Evolutionary conservation across 2,888 invertebrate genomes (phyloP), one percentile per base, ranked within the genome.

Genomic region (Thera britannica): DNA sequence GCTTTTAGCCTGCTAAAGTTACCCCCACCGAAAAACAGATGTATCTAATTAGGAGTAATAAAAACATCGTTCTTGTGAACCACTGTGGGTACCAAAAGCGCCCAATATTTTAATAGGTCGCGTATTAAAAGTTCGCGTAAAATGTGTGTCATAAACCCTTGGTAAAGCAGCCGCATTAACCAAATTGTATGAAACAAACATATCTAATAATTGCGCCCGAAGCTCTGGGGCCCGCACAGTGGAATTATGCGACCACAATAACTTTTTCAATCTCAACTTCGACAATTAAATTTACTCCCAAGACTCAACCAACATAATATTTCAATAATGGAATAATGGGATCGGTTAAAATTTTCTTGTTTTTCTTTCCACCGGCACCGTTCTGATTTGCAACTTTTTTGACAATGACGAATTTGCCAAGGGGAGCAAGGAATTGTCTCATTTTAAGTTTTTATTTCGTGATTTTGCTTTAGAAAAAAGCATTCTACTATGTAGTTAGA

Each of bases 251-350:
- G 87, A 86, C 89, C 88, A 83, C 83, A 81, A 77, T 87, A 92
- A 92, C 92, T 92, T 92, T 92, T 92, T 92, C 90, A 92, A 92
- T 92, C 89, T 85, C 83, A 92, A 92, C 92, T 92, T 92, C 84
- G 84, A 89, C 91, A 92, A 92, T 92, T 92, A 91, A 91, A 91
- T 92, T 90, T 89, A 88, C 86, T 87, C 82, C 77, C 79, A 85
- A 86, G 88, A 86, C 84, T 83, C 82, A 85, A 89, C 84, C 82
- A 85, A 89, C 84, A 86, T 87, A 88, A 88, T 85, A 88, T 90
- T 92, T 91, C 89, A 90, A 90, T 90, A 88, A 88, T 81, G 84
- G 81, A 72, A 74, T 72, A 72, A 75, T 81, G 80, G 83, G 81
- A 83, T 84, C 84, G 81, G 85, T 85, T 83, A 79, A 77, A 76